Evolutionary conservation across 2,888 invertebrate genomes (phyloP), one percentile per base, ranked within the genome.

Genomic region (Cantharis nigra): DNA sequence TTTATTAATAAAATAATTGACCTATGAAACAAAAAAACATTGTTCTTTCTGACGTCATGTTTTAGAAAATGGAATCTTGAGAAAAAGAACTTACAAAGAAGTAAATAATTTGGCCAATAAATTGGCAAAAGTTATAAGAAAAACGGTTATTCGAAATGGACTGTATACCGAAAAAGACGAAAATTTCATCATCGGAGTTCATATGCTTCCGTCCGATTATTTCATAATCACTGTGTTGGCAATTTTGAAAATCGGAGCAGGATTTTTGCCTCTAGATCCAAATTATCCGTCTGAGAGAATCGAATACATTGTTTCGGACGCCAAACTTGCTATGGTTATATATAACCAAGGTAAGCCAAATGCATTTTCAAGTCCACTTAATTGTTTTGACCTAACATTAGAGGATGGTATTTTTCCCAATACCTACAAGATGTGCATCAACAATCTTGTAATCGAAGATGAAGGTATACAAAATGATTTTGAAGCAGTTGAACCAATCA

Each of bases 201-300:
- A 94, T 84, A 93, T 96, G 92, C 91, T 92, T 80, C 96, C 96
- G 0, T 92, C 94, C 4, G 93, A 95, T 83, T 91, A 88, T 30
- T 86, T 94, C 75, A 91, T 96, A 10, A 89, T 92, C 30, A 89
- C 93, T 0, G 87, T 97, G 18, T 87, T 96, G 78, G 92, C 95
- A 0, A 92, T 94, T 71, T 93, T 95, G 92, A 96, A 96, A 88
- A 90, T 94, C 0, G 96, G 96, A 0, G 94, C 94, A 18, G 94
- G 96, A 0, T 97, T 97, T 88, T 89, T 97, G 72, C 97, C 97
- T 0, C 90, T 97, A 83, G 96, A 96, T 85, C 92, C 93, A 0
- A 91, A 90, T 62, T 91, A 91, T 81, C 96, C 97, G 0, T 91
- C 91, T 23, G 91, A 92, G 3, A 91, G 97, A 81, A 91, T 96